A percentile compares a stretch with the other conserved stretches of the same genome.
Evolutionary conservation across 2,888 invertebrate genomes (phyloP).

Genomic region (Heliconius aoede): DNA sequence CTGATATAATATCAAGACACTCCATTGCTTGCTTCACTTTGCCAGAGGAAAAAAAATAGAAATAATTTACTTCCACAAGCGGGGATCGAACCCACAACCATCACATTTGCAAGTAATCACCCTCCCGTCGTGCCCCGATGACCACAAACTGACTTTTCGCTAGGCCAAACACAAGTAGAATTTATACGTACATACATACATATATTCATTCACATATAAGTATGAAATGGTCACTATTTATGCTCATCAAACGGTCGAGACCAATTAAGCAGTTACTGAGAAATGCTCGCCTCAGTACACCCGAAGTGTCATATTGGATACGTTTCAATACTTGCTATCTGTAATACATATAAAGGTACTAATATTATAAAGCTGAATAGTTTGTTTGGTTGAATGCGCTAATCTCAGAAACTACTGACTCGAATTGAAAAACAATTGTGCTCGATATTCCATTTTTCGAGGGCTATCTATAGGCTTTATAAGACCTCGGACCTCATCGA

Average conservation of each 20-base stretch:
- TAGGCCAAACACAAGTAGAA: slow-evolving; percentile 4
- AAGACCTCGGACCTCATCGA: no score
- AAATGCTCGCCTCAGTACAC: slow-evolving; percentile 8
- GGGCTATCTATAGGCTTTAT: no score
- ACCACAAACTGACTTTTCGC: neutral
- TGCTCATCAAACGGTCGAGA: slow-evolving; percentile 28
- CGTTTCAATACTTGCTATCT: neutral
- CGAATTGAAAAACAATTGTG: no score
- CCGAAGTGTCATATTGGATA: slow-evolving; percentile 9
- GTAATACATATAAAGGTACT: neutral
- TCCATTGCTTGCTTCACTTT: no score
- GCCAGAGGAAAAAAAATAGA: no score
- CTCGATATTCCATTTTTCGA: no score
- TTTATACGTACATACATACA: neutral
- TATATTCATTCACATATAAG: neutral
- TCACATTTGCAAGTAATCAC: neutral
- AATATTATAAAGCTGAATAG: neutral
- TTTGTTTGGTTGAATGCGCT: neutral
- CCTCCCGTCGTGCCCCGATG: no score
- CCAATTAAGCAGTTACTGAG: slow-evolving; percentile 27
- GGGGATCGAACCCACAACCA: no score
- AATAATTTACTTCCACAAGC: no score
- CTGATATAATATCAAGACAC: no score
- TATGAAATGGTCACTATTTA: slow-evolving; percentile 22
- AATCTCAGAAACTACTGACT: neutral